phyloP scores from a whole-genome alignment of 1,140 invertebrate species.

The Brachionus koreanus region DNA sequence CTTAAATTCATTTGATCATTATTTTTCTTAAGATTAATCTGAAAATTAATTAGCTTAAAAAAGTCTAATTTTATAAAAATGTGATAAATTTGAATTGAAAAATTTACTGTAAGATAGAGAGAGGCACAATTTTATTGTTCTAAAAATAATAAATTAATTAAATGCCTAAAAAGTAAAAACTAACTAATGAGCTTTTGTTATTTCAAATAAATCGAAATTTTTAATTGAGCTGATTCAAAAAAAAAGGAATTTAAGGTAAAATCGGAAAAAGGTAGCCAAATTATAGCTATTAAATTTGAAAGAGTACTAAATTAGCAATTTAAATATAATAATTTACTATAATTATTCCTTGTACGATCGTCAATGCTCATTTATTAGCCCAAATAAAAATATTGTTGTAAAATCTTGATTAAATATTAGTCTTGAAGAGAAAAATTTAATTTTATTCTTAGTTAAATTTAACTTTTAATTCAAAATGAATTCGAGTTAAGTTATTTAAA shows the following conservation, averaged over 20 bases:
- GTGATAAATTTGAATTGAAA: too few relatives aligned
- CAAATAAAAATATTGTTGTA: background rate
- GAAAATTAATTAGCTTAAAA: too few relatives aligned
- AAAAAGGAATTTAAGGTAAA: background rate
- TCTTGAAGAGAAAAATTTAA: background rate
- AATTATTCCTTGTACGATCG: background rate
- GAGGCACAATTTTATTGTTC: too few relatives aligned
- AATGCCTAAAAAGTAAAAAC: background rate
- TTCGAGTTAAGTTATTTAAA: background rate
- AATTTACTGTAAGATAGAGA: too few relatives aligned
- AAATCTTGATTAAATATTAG: background rate
- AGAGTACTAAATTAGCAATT: background rate
- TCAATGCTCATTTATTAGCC: background rate
- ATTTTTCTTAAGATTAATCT: too few relatives aligned
- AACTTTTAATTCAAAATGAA: background rate
- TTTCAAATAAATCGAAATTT: background rate
- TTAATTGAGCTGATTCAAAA: background rate
- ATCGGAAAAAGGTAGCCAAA: background rate
- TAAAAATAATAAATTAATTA: background rate
- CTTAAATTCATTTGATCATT: too few relatives aligned
- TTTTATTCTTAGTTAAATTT: background rate
- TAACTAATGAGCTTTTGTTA: background rate
- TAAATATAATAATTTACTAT: background rate
- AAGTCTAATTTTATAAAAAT: too few relatives aligned
- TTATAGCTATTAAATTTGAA: background rate